Conservation (phyloP, 2,113 vertebrate species). For the Zosterops lateralis region DNA sequence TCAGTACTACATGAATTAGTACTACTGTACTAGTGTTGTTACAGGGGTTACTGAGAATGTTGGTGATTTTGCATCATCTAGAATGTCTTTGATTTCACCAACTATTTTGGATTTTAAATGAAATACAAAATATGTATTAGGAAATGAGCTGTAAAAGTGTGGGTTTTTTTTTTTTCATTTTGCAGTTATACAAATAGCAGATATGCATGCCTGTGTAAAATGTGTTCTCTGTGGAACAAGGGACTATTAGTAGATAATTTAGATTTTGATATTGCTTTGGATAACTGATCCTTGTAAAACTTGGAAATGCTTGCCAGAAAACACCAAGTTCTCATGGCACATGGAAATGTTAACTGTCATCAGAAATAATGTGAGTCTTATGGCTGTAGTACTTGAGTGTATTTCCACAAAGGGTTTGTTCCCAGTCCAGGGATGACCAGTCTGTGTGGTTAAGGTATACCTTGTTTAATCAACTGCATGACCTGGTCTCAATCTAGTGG, state of each 20-base stretch:
- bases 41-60: background rate
- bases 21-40: background rate
- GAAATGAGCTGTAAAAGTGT: background rate
- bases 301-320: background rate
- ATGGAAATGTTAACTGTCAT: background rate
- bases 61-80: background rate
- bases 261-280: background rate
- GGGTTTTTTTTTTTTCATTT: background rate
- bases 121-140: background rate
- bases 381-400: background rate
- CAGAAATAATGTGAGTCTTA: background rate
- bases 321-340: background rate
- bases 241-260: background rate
- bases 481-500: background rate
- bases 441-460: background rate
- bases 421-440: fast-evolving
- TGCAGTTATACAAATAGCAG: background rate
- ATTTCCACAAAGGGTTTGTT: background rate
- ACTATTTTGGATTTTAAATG: background rate
- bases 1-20: background rate
- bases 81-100: background rate
- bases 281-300: background rate
- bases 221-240: background rate
- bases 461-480: background rate
- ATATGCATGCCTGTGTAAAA: background rate